Percentiles rank a stretch among this genome's conserved stretches.
These are phyloP conservation scores for Tachystola acroxantha DNA, from an alignment of 2,888 invertebrate genomes.

Conservation along the genomic window DNA sequence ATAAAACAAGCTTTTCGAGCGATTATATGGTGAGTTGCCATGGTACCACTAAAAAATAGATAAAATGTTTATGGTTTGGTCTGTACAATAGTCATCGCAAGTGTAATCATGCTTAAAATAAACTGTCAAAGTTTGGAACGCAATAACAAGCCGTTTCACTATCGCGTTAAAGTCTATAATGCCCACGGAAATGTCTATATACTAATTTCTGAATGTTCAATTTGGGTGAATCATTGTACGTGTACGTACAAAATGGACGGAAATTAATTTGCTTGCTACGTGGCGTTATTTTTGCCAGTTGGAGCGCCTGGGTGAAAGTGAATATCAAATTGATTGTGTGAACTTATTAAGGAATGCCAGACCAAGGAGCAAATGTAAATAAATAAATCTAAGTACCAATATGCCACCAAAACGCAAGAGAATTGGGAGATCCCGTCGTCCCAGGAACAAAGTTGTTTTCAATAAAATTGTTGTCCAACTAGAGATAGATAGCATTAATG, in stretches of 20 bases:
- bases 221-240: not conserved
- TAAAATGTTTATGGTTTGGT: not conserved
- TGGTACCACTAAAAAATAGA: too few relatives aligned
- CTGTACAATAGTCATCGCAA: not conserved
- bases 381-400: conserved; percentile 16
- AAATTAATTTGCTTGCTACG: not conserved
- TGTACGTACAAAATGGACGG: not conserved
- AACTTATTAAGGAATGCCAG: conserved; percentile 30
- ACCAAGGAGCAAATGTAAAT: conserved; percentile 27
- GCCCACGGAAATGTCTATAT: not conserved
- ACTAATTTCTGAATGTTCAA: not conserved
- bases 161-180: too few relatives aligned
- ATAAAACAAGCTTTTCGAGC: too few relatives aligned
- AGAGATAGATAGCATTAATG: too few relatives aligned
- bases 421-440: not conserved
- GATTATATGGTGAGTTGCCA: too few relatives aligned
- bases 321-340: conserved; percentile 56
- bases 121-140: too few relatives aligned
- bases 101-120: too few relatives aligned
- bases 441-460: not conserved
- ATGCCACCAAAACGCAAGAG: conserved; percentile 58
- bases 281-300: not conserved
- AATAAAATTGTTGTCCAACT: too few relatives aligned
- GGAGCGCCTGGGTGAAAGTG: conserved; percentile 65
- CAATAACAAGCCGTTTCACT: too few relatives aligned